Evolutionary conservation across 2,888 invertebrate species (phyloP), one percentile per base, ranked within the genome.

Genomic region (Scotopteryx bipunctaria): DNA sequence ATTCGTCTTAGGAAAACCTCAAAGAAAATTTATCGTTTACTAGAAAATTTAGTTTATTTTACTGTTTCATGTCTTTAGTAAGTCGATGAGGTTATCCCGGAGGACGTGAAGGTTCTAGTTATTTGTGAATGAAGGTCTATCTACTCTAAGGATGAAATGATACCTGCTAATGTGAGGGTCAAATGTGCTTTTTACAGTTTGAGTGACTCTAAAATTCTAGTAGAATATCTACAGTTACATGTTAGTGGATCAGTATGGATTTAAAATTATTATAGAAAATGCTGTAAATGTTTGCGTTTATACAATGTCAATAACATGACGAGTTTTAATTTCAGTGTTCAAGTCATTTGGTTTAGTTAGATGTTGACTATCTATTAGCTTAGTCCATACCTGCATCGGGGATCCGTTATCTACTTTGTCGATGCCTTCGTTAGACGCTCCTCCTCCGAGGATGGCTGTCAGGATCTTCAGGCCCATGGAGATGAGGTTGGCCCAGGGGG

Each of bases 341-440:
- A 44, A 33, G 37, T 49, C 56, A 40, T 63, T 63, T 42, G 35
- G 36, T 61, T 36, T 37, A 25, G 32, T 23, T 53, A 73, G n/a
- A 43, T 41, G 40, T 46, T 42, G 31, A 36, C n/a, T n/a, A n/a
- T n/a, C 41, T 43, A 45, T 45, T 29, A 49, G 25, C 38, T 29
- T 19, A 23, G 25, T 54, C 32, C 54, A 76, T 93, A 97, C 97
- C 95, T 96, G 97, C 95, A 97, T 95, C 54, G 97, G 96, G 11
- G 94, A 94, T 72, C 95, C 95, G 78, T 96, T 96, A 86, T 97
- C 97, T 50, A 97, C 96, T 86, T 97, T 97, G 82, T 97, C 97
- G 81, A 97, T 96, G 50, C 96, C 96, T 74, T 96, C 96, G 68
- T 93, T 93, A 35, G 93, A 93, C 23, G 93, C 94, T 23, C 94